phyloP scores from a whole-genome alignment of 2,113 vertebrate genomes.

The Oenanthe oenanthe region DNA sequence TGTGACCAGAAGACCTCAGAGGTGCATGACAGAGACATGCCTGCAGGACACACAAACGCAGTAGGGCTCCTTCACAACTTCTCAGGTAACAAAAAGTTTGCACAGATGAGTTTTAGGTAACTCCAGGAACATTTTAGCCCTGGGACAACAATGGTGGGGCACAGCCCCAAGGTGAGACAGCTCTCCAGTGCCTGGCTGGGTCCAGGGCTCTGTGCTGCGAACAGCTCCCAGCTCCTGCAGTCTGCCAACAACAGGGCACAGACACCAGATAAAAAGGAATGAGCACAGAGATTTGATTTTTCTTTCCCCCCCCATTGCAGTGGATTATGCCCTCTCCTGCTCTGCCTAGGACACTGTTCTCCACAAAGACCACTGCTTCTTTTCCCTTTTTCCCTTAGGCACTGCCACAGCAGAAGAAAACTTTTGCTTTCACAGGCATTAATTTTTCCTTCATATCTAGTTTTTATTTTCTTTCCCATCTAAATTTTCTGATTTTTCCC shows the following conservation, averaged over 20 bases:
- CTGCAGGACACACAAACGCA: not conserved
- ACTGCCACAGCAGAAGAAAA: not conserved
- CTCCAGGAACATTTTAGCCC: not conserved
- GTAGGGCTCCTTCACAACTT: not conserved
- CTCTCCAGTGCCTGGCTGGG: not conserved
- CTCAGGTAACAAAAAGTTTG: not conserved
- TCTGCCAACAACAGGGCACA: fast-evolving
- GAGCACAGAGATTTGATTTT: no score
- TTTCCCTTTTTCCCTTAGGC: not conserved
- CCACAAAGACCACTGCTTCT: not conserved
- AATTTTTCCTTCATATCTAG: not conserved
- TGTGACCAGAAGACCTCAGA: not conserved
- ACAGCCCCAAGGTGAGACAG: not conserved
- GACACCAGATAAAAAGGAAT: not conserved
- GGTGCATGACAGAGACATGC: fast-evolving
- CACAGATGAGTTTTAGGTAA: not conserved
- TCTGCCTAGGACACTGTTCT: not conserved
- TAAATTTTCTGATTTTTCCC: not conserved
- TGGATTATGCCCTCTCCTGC: not conserved
- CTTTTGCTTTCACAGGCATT: not conserved
- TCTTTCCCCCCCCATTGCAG: fast-evolving
- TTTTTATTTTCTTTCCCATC: not conserved
- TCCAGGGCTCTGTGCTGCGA: not conserved
- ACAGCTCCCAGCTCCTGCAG: fast-evolving
- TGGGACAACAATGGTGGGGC: not conserved